A percentile compares a stretch with the other conserved stretches of the same genome.
Evolutionary conservation across 1,140 invertebrate genomes (phyloP).

Genomic region (Asobara japonica): DNA sequence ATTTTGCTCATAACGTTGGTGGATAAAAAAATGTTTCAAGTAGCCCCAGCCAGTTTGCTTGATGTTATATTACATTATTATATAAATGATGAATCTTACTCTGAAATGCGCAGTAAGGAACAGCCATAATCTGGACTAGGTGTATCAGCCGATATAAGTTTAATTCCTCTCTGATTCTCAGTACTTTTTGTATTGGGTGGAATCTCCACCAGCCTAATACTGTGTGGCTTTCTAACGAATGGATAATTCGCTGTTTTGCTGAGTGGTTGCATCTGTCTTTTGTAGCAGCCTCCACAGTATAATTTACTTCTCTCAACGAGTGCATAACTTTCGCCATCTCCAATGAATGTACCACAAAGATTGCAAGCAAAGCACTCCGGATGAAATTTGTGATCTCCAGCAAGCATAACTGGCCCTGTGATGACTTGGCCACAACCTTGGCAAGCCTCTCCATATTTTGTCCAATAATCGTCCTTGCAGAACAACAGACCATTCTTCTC

Average conservation of each 20-base stretch:
- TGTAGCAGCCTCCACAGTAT: conserved; percentile 75
- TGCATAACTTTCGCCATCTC: conserved; percentile 91
- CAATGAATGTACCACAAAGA: conserved; percentile 85
- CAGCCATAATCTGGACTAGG: conserved; percentile 64
- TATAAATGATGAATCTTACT: too few relatives aligned
- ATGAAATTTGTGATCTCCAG: conserved; percentile 94
- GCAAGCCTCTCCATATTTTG: conserved; percentile 87
- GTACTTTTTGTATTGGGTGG: conserved; percentile 68
- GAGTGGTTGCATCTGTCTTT: conserved; percentile 68
- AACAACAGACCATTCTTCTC: conserved; percentile 90
- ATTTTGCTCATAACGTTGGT: too few relatives aligned
- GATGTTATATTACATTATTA: too few relatives aligned
- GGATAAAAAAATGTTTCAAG: too few relatives aligned
- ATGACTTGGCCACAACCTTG: conserved; percentile 89
- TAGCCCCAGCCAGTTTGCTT: too few relatives aligned
- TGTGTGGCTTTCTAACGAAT: conserved; percentile 74
- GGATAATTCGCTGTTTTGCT: conserved; percentile 68
- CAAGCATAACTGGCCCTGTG: conserved; percentile 93
- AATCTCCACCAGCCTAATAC: conserved; percentile 82
- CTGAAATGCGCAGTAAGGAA: conserved; percentile 69
- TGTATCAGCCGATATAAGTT: conserved; percentile 69
- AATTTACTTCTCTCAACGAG: conserved; percentile 88
- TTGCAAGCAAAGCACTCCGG: conserved; percentile 93
- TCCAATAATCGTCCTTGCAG: conserved; percentile 90
- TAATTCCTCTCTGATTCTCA: conserved; percentile 68